Conservation (phyloP, 2,888 invertebrate genomes). For the Sinelater perroti region DNA sequence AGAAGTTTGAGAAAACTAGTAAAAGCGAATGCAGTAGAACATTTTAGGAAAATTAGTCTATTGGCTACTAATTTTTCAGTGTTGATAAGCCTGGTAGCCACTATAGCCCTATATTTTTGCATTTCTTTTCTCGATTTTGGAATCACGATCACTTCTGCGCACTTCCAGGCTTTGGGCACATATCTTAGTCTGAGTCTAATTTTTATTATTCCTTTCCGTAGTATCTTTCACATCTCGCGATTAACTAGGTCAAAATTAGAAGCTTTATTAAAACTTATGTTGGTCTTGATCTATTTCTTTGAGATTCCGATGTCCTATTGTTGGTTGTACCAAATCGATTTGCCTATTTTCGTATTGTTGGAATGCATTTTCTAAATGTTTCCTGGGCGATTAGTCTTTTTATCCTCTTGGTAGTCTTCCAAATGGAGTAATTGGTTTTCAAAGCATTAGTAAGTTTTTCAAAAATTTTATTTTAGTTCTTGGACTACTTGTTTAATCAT, state of each 20-base stretch:
- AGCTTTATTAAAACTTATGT: not conserved
- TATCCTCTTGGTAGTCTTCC: too few relatives aligned
- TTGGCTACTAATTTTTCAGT: slow-evolving; percentile 1
- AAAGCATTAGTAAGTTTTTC: too few relatives aligned
- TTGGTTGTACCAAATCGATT: not conserved
- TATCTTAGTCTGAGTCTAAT: not conserved
- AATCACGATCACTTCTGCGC: slow-evolving; percentile 2
- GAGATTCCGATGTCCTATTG: not conserved
- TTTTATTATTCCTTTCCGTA: not conserved
- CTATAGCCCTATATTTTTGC: not conserved
- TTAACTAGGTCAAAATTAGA: not conserved
- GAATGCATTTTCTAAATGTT: not conserved
- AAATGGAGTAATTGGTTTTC: too few relatives aligned
- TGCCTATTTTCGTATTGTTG: not conserved
- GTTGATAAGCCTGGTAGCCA: not conserved
- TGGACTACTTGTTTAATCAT: too few relatives aligned
- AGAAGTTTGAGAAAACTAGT: too few relatives aligned
- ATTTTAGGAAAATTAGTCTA: too few relatives aligned
- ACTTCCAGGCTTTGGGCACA: not conserved
- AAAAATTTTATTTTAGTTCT: too few relatives aligned
- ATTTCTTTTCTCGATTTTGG: not conserved
- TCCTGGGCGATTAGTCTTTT: not conserved
- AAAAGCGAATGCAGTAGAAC: too few relatives aligned
- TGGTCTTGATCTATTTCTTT: not conserved
- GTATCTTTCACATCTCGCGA: not conserved